Evolutionary conservation across 30 jellyfish, hydroid and myxozoan genomes (phyloP).

Genomic region (Hydra vulgaris): DNA sequence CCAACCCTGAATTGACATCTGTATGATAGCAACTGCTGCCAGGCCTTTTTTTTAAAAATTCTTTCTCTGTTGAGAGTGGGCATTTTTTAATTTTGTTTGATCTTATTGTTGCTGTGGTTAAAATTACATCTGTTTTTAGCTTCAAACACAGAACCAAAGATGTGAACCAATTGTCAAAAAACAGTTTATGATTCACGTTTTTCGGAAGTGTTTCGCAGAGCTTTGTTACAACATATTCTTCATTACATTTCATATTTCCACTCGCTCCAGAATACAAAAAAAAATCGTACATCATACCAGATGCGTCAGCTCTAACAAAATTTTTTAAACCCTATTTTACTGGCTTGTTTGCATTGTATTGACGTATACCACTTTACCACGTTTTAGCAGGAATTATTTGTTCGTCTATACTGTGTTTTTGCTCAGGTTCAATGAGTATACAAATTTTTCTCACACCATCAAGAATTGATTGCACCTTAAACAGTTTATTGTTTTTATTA

Average conservation of each 20-base stretch:
- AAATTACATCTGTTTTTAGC: constrained; percentile 32
- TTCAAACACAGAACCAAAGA: constrained; percentile 26
- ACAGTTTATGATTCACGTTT: constrained; percentile 21
- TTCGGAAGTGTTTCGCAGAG: constrained; percentile 6
- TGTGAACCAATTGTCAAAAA: constrained; percentile 53
- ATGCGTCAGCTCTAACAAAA: constrained; percentile 41
- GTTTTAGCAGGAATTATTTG: constrained; percentile 49
- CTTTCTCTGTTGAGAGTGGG: constrained; percentile 34
- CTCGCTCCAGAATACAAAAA: neutral
- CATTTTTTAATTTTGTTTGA: constrained; percentile 37
- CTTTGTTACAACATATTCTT: neutral
- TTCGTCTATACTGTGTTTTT: constrained; percentile 26
- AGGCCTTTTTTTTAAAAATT: constrained; percentile 30
- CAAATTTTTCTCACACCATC: too few species aligned
- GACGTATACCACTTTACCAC: constrained; percentile 37
- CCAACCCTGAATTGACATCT: constrained; percentile 38
- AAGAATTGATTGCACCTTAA: too few species aligned
- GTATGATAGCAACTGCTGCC: constrained; percentile 24
- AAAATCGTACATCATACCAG: constrained; percentile 46
- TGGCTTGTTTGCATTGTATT: constrained; percentile 26
- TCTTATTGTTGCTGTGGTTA: constrained; percentile 32
- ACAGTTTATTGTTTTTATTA: too few species aligned
- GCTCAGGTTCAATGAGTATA: constrained; percentile 9
- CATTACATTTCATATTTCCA: neutral
- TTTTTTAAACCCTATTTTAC: constrained; percentile 35